phyloP scores from a whole-genome alignment of 2,113 vertebrate genomes.

The Dipodomys spectabilis region DNA sequence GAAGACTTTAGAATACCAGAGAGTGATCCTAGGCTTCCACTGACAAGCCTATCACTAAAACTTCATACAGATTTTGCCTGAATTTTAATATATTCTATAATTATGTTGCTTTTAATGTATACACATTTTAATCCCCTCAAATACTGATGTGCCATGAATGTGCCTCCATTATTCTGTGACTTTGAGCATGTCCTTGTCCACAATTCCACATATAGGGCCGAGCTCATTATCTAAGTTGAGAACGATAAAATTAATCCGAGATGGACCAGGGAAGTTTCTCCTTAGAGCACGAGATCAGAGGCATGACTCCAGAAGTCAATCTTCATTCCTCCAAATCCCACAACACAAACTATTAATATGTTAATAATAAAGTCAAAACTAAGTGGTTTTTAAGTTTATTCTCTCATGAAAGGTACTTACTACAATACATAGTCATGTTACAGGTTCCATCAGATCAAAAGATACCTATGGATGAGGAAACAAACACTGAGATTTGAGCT shows the following conservation, averaged over 20 bases:
- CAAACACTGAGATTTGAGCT: background rate
- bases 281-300: constrained; percentile 8
- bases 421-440: background rate
- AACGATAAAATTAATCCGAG: constrained; percentile 73
- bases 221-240: constrained; percentile 71
- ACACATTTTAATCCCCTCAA: constrained; percentile 22
- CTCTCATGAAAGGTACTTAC: background rate
- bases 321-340: constrained; percentile 38
- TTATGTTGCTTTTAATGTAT: constrained; percentile 30
- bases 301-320: constrained; percentile 49
- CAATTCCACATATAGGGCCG: background rate
- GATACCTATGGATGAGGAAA: background rate
- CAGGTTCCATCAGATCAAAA: background rate
- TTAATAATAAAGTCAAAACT: constrained; percentile 53
- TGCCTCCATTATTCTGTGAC: constrained; percentile 61
- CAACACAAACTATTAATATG: constrained; percentile 47
- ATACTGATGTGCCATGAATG: constrained; percentile 10
- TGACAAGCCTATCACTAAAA: constrained; percentile 42
- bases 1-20: constrained; percentile 39
- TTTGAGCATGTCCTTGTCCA: constrained; percentile 58
- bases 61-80: constrained; percentile 40
- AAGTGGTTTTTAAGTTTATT: constrained; percentile 45
- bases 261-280: constrained; percentile 28
- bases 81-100: background rate
- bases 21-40: constrained; percentile 20